A percentile compares a stretch with the other conserved stretches of the same genome.
Evolutionary conservation across 2,113 vertebrate species (phyloP).

Genomic region (Amia ocellicauda): DNA sequence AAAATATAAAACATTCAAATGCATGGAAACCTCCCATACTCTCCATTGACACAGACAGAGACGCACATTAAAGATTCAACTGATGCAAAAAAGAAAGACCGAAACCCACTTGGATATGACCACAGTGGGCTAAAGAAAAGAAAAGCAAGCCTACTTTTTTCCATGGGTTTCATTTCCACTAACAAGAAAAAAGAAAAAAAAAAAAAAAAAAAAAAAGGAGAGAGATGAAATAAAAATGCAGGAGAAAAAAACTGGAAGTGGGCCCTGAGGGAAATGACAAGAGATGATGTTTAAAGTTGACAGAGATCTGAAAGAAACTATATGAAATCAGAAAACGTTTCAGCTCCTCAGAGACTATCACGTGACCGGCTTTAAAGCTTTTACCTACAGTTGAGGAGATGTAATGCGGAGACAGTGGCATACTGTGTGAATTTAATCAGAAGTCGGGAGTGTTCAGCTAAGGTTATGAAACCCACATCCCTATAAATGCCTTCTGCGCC

Average conservation of each 20-base stretch:
- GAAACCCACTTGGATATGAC: background rate
- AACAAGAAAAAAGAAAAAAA: conserved; percentile 13
- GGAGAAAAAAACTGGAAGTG: conserved; percentile 9
- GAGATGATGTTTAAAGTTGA: conserved; percentile 14
- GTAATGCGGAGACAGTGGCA: background rate
- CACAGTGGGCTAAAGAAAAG: background rate
- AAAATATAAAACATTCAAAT: no score
- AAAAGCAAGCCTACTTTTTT: background rate
- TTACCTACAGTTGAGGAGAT: background rate
- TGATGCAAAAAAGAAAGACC: background rate
- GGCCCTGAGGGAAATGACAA: conserved; percentile 10
- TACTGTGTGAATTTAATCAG: background rate
- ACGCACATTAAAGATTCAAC: background rate
- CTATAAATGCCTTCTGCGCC: no score
- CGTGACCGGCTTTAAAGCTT: background rate
- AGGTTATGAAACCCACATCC: no score
- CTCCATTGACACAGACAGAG: background rate
- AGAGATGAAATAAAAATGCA: conserved; percentile 31
- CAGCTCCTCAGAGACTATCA: background rate
- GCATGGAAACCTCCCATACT: no score
- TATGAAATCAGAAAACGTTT: background rate
- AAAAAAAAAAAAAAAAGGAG: conserved; percentile 27
- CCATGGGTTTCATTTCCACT: conserved; percentile 19
- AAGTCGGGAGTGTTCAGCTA: background rate
- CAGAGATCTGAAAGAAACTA: conserved; percentile 9